phyloP scores from a whole-genome alignment of 35 echinoderm and acorn worm species.

The Patiria miniata region DNA sequence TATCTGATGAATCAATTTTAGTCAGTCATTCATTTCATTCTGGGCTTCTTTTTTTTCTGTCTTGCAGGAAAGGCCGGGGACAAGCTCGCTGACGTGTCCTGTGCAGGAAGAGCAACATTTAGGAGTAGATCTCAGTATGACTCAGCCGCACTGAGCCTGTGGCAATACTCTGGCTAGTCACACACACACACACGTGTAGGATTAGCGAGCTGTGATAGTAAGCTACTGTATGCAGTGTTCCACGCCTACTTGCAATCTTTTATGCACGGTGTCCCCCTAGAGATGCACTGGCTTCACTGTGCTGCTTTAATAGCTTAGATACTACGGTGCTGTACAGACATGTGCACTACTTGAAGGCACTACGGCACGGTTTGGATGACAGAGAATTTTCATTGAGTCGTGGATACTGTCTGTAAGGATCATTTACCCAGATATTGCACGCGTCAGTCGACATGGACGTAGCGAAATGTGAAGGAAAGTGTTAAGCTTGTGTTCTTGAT shows the following conservation, averaged over 20 bases:
- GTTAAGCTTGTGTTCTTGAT: too few species aligned
- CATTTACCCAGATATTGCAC: too few species aligned
- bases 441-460: too few species aligned
- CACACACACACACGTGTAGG: not conserved
- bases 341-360: too few species aligned
- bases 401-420: too few species aligned
- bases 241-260: not conserved
- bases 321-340: too few species aligned
- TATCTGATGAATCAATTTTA: not conserved
- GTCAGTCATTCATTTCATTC: not conserved
- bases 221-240: not conserved
- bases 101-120: not conserved
- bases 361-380: too few species aligned
- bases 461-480: too few species aligned
- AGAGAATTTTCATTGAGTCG: too few species aligned
- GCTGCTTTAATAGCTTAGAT: not conserved
- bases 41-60: not conserved
- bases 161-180: not conserved
- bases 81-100: not conserved
- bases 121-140: not conserved
- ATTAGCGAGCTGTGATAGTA: not conserved
- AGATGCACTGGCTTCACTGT: not conserved
- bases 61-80: not conserved
- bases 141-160: not conserved
- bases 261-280: not conserved